Evolutionary conservation across 2,113 vertebrate species (phyloP).

Genomic region (Nycticebus coucang): DNA sequence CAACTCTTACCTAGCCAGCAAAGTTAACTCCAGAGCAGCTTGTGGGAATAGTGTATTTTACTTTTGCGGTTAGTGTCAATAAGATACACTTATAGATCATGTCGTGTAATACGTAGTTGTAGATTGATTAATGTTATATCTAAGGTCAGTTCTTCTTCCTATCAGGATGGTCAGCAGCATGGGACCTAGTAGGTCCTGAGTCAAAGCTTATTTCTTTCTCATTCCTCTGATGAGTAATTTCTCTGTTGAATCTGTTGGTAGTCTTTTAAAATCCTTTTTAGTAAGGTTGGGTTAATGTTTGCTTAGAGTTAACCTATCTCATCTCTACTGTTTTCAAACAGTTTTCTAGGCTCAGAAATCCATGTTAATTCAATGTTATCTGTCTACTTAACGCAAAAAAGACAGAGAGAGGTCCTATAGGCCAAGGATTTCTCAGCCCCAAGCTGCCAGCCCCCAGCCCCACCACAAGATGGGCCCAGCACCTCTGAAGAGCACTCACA

Average conservation of each 20-base stretch:
- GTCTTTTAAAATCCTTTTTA: constrained; percentile 12
- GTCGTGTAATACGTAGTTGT: constrained; percentile 3
- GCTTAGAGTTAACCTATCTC: background rate
- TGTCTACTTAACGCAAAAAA: background rate
- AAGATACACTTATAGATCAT: background rate
- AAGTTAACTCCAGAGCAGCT: background rate
- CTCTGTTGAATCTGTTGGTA: background rate
- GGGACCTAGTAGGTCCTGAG: background rate
- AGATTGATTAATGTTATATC: background rate
- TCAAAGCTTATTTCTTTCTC: background rate
- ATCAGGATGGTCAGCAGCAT: background rate
- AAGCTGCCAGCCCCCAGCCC: background rate
- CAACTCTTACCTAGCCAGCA: background rate
- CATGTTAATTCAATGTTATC: background rate
- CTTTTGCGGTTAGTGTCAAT: background rate
- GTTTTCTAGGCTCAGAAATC: background rate
- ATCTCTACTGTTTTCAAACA: background rate
- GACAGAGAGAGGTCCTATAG: background rate
- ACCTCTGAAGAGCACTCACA: background rate
- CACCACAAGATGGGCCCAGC: too few relatives aligned
- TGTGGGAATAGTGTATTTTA: background rate
- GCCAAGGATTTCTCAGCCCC: background rate
- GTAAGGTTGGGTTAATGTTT: background rate
- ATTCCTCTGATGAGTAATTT: background rate
- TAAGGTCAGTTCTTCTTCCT: background rate